Evolutionary conservation across 2,113 vertebrate genomes (phyloP).

Genomic region (Rhinoderma darwinii): DNA sequence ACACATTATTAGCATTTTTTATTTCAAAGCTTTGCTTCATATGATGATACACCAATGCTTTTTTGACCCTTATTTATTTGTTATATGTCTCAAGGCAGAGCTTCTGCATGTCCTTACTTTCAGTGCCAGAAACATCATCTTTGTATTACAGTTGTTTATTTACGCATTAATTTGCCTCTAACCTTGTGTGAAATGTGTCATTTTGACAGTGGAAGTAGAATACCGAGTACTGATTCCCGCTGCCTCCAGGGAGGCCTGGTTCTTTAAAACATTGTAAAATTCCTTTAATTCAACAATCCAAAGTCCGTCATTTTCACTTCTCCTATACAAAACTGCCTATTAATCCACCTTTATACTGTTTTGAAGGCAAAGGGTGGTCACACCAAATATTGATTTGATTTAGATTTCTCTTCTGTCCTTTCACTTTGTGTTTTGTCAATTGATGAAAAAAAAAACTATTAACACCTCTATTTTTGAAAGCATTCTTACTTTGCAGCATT

Average conservation of each 20-base stretch:
- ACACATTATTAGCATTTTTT: background rate
- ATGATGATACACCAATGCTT: background rate
- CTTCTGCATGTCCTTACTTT: background rate
- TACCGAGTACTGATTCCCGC: background rate
- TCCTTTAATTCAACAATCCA: background rate
- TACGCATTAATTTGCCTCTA: background rate
- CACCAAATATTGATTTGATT: no score
- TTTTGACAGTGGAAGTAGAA: background rate
- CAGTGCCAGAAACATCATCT: background rate
- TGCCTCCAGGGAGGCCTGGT: background rate
- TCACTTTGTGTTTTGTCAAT: no score
- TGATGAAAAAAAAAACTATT: no score
- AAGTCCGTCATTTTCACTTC: background rate
- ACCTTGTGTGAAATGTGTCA: background rate
- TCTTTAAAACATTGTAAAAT: background rate
- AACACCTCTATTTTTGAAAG: no score
- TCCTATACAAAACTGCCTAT: background rate
- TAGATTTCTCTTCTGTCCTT: no score
- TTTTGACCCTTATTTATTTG: background rate
- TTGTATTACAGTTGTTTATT: background rate
- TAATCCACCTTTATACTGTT: no score
- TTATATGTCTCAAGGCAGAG: background rate
- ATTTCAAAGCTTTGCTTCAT: background rate
- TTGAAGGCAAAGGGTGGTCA: no score
- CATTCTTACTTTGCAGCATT: no score